Evolutionary conservation across 2,888 invertebrate genomes (phyloP).

Genomic region (Andrena camellia): DNA sequence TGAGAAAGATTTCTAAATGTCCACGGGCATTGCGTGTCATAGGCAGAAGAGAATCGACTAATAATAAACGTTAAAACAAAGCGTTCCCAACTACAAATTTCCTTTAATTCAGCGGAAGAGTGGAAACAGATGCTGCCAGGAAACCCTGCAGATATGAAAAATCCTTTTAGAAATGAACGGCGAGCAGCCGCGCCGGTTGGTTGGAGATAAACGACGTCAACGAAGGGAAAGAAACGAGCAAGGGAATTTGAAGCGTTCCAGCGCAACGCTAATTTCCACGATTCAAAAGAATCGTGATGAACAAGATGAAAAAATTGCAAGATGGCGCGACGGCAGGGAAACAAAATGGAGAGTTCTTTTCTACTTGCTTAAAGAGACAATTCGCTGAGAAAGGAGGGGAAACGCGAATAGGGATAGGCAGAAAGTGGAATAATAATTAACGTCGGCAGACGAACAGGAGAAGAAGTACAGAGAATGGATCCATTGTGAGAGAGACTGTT

Average conservation of each 20-base stretch:
- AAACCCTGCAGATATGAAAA: neutral
- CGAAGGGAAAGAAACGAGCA: neutral
- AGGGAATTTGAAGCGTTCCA: constrained; percentile 6
- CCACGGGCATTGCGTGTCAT: too few relatives aligned
- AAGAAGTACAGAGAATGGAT: neutral
- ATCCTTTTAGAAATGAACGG: constrained; percentile 27
- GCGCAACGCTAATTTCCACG: constrained; percentile 17
- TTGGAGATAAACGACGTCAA: neutral
- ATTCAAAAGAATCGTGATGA: constrained; percentile 2
- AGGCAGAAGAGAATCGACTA: too few relatives aligned
- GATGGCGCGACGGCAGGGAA: neutral
- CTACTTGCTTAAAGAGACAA: neutral
- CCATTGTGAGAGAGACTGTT: neutral
- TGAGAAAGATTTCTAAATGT: too few relatives aligned
- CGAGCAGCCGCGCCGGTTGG: constrained; percentile 6
- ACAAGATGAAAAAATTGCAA: neutral
- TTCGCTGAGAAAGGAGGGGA: neutral
- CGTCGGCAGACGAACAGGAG: neutral
- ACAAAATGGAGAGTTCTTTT: neutral
- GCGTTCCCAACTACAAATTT: too few relatives aligned
- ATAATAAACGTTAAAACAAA: too few relatives aligned
- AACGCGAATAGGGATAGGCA: neutral
- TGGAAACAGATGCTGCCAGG: constrained; percentile 3
- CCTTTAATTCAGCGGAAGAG: constrained; percentile 1
- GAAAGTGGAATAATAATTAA: constrained; percentile 7